Conservation (phyloP, 2,797 vertebrate species). For the Eutrigla gurnardus region DNA sequence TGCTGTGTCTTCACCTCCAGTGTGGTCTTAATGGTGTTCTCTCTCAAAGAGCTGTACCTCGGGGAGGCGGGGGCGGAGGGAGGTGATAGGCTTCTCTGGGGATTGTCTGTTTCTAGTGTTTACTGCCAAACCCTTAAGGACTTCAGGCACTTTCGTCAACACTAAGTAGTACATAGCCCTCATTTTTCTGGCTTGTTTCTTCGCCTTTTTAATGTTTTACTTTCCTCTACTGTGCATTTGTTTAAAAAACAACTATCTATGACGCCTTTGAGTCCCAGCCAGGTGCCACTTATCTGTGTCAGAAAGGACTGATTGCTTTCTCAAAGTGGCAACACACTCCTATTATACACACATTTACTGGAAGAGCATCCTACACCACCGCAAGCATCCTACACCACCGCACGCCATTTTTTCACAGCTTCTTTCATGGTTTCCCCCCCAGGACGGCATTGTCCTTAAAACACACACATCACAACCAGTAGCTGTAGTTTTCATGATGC, state of each 20-base stretch:
- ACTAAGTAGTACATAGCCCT: constrained; percentile 64
- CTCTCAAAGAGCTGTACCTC: constrained; percentile 58
- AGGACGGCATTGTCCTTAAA: constrained; percentile 65
- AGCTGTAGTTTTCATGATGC: constrained; percentile 51
- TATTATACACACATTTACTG: constrained; percentile 60
- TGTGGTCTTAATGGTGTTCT: constrained; percentile 61
- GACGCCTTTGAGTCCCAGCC: constrained; percentile 56
- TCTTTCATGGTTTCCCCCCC: constrained; percentile 45
- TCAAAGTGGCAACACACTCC: constrained; percentile 32
- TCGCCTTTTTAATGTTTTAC: constrained; percentile 55
- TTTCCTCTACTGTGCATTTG: constrained; percentile 39
- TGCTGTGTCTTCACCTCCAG: constrained; percentile 48
- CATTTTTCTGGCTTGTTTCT: constrained; percentile 52
- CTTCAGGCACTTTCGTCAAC: constrained; percentile 75
- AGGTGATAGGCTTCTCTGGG: constrained; percentile 62
- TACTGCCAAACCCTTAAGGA: constrained; percentile 77
- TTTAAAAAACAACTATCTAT: constrained; percentile 23
- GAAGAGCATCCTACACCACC: constrained; percentile 40
- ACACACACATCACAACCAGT: constrained; percentile 47
- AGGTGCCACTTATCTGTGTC: constrained; percentile 45
- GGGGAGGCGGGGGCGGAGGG: constrained; percentile 32
- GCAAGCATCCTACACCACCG: constrained; percentile 33
- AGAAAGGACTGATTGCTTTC: constrained; percentile 48
- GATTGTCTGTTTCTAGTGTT: constrained; percentile 80
- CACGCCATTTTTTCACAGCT: constrained; percentile 46